phyloP scores from a whole-genome alignment of 2,888 invertebrate species.

The Yponomeuta plumbellus region DNA sequence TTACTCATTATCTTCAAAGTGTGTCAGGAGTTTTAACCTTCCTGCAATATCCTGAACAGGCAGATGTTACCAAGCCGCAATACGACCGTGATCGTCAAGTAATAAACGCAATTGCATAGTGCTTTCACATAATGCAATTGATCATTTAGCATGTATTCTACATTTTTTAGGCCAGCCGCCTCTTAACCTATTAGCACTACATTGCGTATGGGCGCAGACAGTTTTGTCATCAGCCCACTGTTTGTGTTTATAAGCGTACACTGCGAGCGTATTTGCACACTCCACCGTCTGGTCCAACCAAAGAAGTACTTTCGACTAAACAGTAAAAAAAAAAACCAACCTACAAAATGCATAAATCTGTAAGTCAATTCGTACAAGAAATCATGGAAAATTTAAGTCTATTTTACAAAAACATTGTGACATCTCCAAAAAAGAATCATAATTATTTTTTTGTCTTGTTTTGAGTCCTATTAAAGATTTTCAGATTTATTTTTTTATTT shows the following conservation, averaged over 20 bases:
- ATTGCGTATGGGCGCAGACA: conserved; percentile 40
- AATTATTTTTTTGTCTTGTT: too few relatives aligned
- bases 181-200: conserved; percentile 59
- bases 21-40: too few relatives aligned
- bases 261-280: conserved; percentile 35
- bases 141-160: conserved; percentile 33
- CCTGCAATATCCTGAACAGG: too few relatives aligned
- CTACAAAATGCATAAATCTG: conserved; percentile 55
- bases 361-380: conserved; percentile 30
- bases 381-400: not conserved
- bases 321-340: conserved; percentile 27
- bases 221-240: conserved; percentile 54
- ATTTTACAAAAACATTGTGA: too few relatives aligned
- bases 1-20: too few relatives aligned
- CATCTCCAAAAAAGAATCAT: too few relatives aligned
- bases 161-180: conserved; percentile 39
- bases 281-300: conserved; percentile 31
- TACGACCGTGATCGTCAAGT: not conserved
- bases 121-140: not conserved
- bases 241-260: conserved; percentile 44
- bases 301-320: conserved; percentile 30
- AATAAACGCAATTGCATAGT: not conserved
- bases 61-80: too few relatives aligned
- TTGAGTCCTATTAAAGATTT: too few relatives aligned
- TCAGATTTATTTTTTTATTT: too few relatives aligned